Percentiles rank a stretch among this genome's conserved stretches.
Conservation (phyloP, 2,113 vertebrate genomes). For the Corynorhinus townsendii region DNA sequence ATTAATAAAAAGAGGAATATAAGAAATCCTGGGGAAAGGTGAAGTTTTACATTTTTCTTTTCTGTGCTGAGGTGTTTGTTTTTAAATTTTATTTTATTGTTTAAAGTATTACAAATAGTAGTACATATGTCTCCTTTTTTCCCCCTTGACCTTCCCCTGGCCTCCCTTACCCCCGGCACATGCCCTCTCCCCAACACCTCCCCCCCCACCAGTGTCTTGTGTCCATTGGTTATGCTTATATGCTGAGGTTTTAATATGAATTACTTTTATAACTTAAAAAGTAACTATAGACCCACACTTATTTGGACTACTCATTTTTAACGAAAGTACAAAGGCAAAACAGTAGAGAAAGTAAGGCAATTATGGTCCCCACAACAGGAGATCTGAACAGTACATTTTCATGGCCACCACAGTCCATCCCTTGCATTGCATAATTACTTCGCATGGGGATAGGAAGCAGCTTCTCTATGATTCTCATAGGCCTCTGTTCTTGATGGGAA, state of each 20-base stretch:
- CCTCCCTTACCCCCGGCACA: no score
- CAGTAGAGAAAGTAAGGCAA: neutral
- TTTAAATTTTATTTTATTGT: no score
- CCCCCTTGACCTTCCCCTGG: no score
- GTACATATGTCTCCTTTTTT: no score
- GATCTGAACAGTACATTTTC: neutral
- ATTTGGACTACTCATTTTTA: neutral
- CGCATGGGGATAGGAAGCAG: neutral
- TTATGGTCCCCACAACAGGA: neutral
- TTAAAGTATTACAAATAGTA: no score
- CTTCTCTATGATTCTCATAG: neutral
- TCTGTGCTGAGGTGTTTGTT: neutral
- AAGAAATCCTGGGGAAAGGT: neutral
- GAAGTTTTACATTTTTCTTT: neutral
- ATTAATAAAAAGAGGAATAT: neutral
- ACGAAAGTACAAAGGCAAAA: neutral
- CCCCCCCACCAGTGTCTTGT: no score
- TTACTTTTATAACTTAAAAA: neutral
- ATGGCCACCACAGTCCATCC: neutral
- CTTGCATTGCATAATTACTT: neutral
- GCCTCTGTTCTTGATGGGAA: neutral
- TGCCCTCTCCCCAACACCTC: no score
- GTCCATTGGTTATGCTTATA: no score
- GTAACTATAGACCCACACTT: neutral
- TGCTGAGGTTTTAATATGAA: neutral